Evolutionary conservation across 2,797 vertebrate species (phyloP).

Genomic region (Hoplostethus mediterraneus): DNA sequence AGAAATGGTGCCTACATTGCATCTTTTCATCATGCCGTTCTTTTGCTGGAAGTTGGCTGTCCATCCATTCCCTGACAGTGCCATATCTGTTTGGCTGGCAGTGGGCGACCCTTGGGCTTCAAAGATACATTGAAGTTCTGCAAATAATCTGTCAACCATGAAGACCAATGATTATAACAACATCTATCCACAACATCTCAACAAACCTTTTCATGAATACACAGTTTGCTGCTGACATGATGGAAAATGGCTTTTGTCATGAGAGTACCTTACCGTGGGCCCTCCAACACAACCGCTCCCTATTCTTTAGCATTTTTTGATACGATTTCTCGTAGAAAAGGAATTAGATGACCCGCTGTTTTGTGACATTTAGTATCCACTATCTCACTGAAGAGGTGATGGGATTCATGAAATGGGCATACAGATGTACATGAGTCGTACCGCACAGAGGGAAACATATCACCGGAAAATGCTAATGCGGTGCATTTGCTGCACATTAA

Average conservation of each 20-base stretch:
- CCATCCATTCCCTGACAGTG: conserved; percentile 78
- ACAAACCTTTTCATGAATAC: conserved; percentile 89
- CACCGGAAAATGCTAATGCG: conserved; percentile 79
- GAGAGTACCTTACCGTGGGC: conserved; percentile 50
- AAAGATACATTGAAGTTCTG: conserved; percentile 84
- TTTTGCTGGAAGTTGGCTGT: conserved; percentile 77
- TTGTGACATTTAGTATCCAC: conserved; percentile 83
- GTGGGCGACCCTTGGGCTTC: conserved; percentile 79
- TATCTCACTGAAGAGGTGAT: conserved; percentile 65
- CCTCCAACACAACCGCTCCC: conserved; percentile 44
- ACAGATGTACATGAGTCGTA: conserved; percentile 81
- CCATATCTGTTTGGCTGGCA: conserved; percentile 73
- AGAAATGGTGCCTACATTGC: conserved; percentile 58
- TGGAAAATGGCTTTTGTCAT: conserved; percentile 75
- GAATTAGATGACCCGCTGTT: conserved; percentile 79
- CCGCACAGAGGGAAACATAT: conserved; percentile 81
- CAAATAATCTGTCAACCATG: conserved; percentile 80
- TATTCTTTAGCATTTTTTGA: conserved; percentile 75
- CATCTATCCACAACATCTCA: conserved; percentile 87
- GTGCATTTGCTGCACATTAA: conserved; percentile 81
- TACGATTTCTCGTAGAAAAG: conserved; percentile 71
- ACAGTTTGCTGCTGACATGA: conserved; percentile 90
- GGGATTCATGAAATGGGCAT: conserved; percentile 85
- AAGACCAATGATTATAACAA: conserved; percentile 64
- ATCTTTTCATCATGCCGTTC: conserved; percentile 78